A percentile compares a stretch with the other conserved stretches of the same genome.
Conservation (phyloP, 1,140 invertebrate genomes). For the Zaprionus gabonicus region DNA sequence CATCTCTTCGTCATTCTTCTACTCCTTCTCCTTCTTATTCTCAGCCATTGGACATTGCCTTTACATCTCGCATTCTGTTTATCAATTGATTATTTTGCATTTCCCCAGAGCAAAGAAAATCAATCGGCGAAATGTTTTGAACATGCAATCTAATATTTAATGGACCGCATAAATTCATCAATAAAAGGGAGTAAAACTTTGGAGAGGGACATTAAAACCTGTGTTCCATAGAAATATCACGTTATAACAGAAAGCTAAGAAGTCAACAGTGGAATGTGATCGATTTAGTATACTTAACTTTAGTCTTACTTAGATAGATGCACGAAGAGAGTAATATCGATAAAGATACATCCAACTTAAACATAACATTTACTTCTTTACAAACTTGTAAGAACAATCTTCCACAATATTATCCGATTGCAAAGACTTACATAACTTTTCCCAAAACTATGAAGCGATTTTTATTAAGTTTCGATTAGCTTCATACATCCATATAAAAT, state of each 20-base stretch:
- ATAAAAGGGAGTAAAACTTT: neutral
- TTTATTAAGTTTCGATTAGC: slow-evolving; percentile 62
- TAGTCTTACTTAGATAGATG: too few species aligned
- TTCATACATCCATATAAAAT: slow-evolving; percentile 59
- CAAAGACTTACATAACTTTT: slow-evolving; percentile 28
- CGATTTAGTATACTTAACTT: too few species aligned
- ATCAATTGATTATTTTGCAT: slow-evolving; percentile 42
- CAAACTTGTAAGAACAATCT: too few species aligned
- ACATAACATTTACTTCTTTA: too few species aligned
- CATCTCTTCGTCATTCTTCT: too few species aligned
- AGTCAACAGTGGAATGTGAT: too few species aligned
- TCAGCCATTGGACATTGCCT: slow-evolving; percentile 4
- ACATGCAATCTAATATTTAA: neutral
- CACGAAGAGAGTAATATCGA: too few species aligned
- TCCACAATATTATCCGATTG: neutral
- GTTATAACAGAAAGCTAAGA: too few species aligned
- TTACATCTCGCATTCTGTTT: slow-evolving; percentile 29
- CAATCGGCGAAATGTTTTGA: slow-evolving; percentile 1
- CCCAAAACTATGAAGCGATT: slow-evolving; percentile 72
- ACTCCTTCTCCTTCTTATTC: neutral
- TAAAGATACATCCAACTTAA: too few species aligned
- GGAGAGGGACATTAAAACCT: too few species aligned
- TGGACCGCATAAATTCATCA: neutral
- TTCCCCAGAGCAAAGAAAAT: slow-evolving; percentile 2
- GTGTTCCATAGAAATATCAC: neutral